These are phyloP conservation scores for Nettapus auritus DNA, from an alignment of 2,113 vertebrate species.

Conservation along the genomic window DNA sequence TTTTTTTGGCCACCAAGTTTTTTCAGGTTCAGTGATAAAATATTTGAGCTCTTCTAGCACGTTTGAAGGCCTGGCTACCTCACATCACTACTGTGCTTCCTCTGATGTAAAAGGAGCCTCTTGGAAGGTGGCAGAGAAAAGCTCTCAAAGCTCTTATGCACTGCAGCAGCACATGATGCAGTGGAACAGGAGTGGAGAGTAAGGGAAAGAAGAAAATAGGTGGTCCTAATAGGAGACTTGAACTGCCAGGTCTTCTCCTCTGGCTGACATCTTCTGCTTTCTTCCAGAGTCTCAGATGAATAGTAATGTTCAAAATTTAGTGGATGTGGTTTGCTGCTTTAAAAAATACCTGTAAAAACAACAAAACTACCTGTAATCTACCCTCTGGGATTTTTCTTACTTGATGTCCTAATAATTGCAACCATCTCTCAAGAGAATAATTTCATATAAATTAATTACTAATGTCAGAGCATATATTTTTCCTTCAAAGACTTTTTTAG, in stretches of 20 bases:
- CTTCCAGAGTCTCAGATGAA: neutral
- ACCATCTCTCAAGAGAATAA: neutral
- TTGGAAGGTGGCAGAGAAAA: neutral
- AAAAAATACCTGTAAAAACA: neutral
- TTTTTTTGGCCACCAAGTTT: neutral
- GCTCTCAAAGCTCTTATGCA: neutral
- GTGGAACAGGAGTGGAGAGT: neutral
- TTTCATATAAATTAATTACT: slow-evolving; percentile 22
- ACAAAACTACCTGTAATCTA: neutral
- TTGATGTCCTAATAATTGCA: neutral
- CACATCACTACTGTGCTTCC: neutral
- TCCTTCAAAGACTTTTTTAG: neutral
- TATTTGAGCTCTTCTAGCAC: neutral
- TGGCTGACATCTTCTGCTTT: neutral
- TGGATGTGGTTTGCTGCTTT: neutral
- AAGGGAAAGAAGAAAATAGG: neutral
- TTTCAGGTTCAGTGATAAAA: neutral
- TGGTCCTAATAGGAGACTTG: neutral
- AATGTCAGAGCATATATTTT: neutral
- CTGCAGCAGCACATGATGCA: neutral
- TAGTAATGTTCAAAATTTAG: neutral
- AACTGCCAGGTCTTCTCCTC: neutral
- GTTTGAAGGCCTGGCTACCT: neutral
- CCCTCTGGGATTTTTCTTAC: neutral
- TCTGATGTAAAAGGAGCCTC: neutral